Conservation (phyloP, 1,140 invertebrate genomes). For the Drosophila serrata region DNA sequence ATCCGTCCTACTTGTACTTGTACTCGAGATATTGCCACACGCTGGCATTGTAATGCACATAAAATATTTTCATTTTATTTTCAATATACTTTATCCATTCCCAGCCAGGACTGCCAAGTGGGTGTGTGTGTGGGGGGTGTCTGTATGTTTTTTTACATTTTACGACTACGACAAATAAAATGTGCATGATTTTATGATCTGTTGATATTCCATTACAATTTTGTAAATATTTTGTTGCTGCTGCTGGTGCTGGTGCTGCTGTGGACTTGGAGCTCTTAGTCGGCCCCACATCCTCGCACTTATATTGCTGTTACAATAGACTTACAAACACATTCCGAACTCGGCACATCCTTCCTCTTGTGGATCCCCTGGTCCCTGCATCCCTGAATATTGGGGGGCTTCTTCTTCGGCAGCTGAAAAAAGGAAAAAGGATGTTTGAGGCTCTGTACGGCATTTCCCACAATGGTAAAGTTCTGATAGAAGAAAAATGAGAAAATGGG, state of each 20-base stretch:
- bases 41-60: slow-evolving; percentile 76
- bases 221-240: slow-evolving; percentile 84
- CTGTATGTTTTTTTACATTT: slow-evolving; percentile 64
- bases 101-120: slow-evolving; percentile 37
- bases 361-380: not conserved
- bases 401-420: slow-evolving; percentile 31
- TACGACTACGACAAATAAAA: slow-evolving; percentile 83
- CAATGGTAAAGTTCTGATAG: slow-evolving; percentile 61
- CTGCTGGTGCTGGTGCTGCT: slow-evolving; percentile 51
- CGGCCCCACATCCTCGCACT: slow-evolving; percentile 54
- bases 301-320: slow-evolving; percentile 71
- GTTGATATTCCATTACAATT: slow-evolving; percentile 84
- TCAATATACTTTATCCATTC: slow-evolving; percentile 70
- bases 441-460: slow-evolving; percentile 70
- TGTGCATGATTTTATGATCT: slow-evolving; percentile 84
- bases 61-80: slow-evolving; percentile 81
- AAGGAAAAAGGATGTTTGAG: slow-evolving; percentile 72
- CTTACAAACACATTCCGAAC: slow-evolving; percentile 76
- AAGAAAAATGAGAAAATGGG: slow-evolving; percentile 22
- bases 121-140: slow-evolving; percentile 7
- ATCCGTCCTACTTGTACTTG: slow-evolving; percentile 55
- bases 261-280: slow-evolving; percentile 52
- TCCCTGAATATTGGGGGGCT: slow-evolving; percentile 25
- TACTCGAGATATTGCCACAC: slow-evolving; percentile 70
- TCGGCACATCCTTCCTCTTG: slow-evolving; percentile 40